Conservation (phyloP, 2,797 vertebrate species). For the Clamator glandarius region DNA sequence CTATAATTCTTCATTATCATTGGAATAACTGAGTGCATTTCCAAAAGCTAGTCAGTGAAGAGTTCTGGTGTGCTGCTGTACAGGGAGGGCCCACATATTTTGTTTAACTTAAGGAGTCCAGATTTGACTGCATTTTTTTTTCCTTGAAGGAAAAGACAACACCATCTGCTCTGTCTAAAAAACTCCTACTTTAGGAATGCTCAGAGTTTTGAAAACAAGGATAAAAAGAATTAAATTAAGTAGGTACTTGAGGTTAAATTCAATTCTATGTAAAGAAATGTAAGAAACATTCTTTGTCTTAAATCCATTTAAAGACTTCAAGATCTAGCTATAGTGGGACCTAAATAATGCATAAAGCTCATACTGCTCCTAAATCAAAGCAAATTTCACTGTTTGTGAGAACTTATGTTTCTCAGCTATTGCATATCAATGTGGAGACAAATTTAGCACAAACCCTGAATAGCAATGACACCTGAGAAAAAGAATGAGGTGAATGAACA, state of each 20-base stretch:
- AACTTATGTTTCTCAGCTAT: not conserved
- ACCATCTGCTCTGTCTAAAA: slow-evolving; percentile 27
- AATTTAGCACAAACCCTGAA: not conserved
- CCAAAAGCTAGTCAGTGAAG: not conserved
- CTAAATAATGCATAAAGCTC: not conserved
- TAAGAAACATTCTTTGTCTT: not conserved
- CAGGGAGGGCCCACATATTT: not conserved
- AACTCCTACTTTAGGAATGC: not conserved
- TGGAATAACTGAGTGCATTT: not conserved
- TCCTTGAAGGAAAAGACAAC: slow-evolving; percentile 10
- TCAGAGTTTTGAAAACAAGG: not conserved
- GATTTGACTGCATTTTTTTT: not conserved
- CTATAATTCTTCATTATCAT: not conserved
- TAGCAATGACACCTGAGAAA: not conserved
- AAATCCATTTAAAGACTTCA: not conserved
- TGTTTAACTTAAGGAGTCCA: not conserved
- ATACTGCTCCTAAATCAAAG: not conserved
- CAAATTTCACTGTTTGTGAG: not conserved
- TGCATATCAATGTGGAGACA: not conserved
- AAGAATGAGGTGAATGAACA: not conserved
- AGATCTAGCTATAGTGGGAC: not conserved
- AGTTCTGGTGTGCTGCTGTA: not conserved
- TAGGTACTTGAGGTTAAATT: not conserved
- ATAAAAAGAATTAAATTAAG: not conserved
- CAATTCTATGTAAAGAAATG: not conserved